Percentiles rank a stretch among this genome's conserved stretches.
phyloP scores from a whole-genome alignment of 1,140 invertebrate species.

The Triops longicaudatus region DNA sequence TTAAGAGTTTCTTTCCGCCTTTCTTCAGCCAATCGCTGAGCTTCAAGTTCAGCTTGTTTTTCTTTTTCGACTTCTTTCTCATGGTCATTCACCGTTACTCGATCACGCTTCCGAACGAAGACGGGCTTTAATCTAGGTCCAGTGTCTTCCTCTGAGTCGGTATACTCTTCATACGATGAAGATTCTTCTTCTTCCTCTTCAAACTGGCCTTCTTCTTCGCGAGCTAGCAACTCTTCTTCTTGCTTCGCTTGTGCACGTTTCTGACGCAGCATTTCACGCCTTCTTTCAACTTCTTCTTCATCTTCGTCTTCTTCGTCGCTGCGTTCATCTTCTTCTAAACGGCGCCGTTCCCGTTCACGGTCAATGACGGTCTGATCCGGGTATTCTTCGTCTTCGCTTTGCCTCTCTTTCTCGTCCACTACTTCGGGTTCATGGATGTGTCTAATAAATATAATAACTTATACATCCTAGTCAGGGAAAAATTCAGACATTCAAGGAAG shows the following conservation, averaged over 20 bases:
- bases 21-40: conserved; percentile 70
- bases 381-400: conserved; percentile 38
- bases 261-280: conserved; percentile 59
- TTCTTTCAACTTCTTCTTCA: conserved; percentile 71
- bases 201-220: conserved; percentile 58
- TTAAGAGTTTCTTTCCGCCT: conserved; percentile 70
- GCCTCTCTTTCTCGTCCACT: conserved; percentile 49
- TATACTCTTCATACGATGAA: conserved; percentile 76
- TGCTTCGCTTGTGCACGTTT: conserved; percentile 55
- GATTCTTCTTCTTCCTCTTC: conserved; percentile 64
- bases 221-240: conserved; percentile 52
- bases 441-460: conserved; percentile 19
- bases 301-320: conserved; percentile 47
- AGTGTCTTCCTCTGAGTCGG: conserved; percentile 76
- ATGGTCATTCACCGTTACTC: conserved; percentile 89
- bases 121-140: conserved; percentile 88
- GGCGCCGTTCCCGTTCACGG: conserved; percentile 36
- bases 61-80: conserved; percentile 78
- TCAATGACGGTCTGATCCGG: conserved; percentile 34
- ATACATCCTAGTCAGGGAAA: too few species aligned
- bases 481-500: background rate
- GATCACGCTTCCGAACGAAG: conserved; percentile 88
- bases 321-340: conserved; percentile 48
- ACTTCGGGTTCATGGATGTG: conserved; percentile 59
- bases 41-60: conserved; percentile 71